These are phyloP conservation scores for Andrena fulva DNA, from an alignment of 2,888 invertebrate species.

Conservation along the genomic window DNA sequence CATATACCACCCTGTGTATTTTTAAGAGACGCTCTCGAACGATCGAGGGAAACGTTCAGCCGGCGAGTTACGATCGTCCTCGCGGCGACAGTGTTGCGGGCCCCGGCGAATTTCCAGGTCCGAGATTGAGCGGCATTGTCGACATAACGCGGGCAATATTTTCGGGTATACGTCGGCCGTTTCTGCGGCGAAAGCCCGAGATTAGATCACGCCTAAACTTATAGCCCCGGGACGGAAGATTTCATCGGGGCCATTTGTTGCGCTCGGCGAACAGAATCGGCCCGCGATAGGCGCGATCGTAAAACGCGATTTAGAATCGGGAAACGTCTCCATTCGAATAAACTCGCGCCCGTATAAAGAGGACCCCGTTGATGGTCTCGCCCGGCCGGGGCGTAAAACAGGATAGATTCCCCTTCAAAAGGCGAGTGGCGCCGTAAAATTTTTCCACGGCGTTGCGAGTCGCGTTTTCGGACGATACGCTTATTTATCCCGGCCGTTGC, in stretches of 20 bases:
- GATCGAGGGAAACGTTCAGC: slow-evolving; percentile 12
- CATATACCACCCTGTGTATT: neutral
- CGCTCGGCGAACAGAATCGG: slow-evolving; percentile 58
- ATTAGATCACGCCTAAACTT: slow-evolving; percentile 67
- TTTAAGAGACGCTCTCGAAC: neutral
- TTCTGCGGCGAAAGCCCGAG: slow-evolving; percentile 45
- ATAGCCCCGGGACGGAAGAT: slow-evolving; percentile 57
- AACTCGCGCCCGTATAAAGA: slow-evolving; percentile 58
- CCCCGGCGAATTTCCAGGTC: neutral
- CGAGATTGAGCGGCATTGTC: slow-evolving; percentile 25
- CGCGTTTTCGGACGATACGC: neutral
- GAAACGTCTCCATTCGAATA: slow-evolving; percentile 70
- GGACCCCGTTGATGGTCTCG: slow-evolving; percentile 59
- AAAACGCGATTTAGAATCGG: slow-evolving; percentile 63
- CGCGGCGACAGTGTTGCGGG: neutral
- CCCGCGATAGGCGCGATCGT: slow-evolving; percentile 62
- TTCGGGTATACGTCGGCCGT: slow-evolving; percentile 32
- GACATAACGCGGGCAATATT: slow-evolving; percentile 39
- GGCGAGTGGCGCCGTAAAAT: slow-evolving; percentile 44
- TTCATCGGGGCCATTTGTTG: slow-evolving; percentile 66
- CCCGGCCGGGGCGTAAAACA: slow-evolving; percentile 59
- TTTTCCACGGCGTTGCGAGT: slow-evolving; percentile 22
- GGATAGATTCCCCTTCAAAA: slow-evolving; percentile 54
- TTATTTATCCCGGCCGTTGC: slow-evolving; percentile 23
- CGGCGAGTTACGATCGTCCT: neutral